phyloP scores from a whole-genome alignment of 1,140 invertebrate species.

The Choristoneura fumiferana region DNA sequence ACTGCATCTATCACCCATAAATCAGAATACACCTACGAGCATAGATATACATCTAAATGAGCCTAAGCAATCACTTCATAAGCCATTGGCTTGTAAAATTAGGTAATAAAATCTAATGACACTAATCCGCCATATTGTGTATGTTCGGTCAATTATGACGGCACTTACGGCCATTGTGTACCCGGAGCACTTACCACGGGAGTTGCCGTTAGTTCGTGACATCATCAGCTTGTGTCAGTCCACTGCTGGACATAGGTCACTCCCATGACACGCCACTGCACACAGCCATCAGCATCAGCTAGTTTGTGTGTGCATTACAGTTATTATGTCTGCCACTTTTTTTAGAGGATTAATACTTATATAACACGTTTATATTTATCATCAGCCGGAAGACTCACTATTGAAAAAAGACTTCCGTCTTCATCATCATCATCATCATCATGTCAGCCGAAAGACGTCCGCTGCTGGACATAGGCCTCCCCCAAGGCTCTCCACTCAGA shows the following conservation, averaged over 20 bases:
- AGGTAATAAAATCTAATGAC: slow-evolving; percentile 22
- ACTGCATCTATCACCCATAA: too few relatives aligned
- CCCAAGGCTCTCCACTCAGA: too few relatives aligned
- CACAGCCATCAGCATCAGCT: too few relatives aligned
- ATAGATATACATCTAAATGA: too few relatives aligned
- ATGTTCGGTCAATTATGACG: slow-evolving; percentile 17
- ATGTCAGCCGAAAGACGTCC: too few relatives aligned
- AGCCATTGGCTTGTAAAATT: slow-evolving; percentile 20
- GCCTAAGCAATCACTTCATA: neutral
- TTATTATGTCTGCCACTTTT: neutral
- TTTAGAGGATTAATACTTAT: neutral
- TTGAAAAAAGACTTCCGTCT: neutral
- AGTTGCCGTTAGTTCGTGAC: slow-evolving; percentile 8
- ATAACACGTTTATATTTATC: neutral
- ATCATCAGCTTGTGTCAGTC: too few relatives aligned
- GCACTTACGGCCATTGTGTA: slow-evolving; percentile 17
- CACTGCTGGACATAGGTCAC: too few relatives aligned
- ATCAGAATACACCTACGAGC: too few relatives aligned
- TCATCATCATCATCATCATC: too few relatives aligned
- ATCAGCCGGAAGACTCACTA: neutral
- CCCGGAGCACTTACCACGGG: too few relatives aligned
- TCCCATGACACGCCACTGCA: too few relatives aligned
- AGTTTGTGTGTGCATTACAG: neutral
- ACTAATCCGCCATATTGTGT: slow-evolving; percentile 11
- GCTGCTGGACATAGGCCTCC: too few relatives aligned